Base-by-base conservation (phyloP, 2,113 vertebrate genomes). In the Heterotis niloticus region DNA sequence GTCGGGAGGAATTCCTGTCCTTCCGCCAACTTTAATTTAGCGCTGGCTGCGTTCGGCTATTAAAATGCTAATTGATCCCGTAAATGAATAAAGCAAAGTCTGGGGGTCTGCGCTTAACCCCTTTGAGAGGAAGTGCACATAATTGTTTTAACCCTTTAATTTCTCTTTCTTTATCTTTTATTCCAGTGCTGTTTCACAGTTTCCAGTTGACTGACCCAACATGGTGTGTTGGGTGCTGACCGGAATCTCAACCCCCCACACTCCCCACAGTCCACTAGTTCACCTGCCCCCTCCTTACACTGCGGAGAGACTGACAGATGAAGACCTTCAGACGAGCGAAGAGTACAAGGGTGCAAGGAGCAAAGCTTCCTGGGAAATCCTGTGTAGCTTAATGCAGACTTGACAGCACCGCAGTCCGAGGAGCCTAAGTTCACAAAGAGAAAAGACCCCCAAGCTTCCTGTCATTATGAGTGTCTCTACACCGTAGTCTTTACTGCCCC, bases 301-400 rank as follows among this genome's bases (percentile, higher is more conserved):
- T 66, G 59, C 34, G 88, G 88, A 85, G 88, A 83, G 82, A 80
- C 62, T 54, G 65, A 88, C 79, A 83, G 85, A 72, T 79, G 84
- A 78, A 69, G 80, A 83, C 82, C 83, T 90, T 85, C 80, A 81
- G 64, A 73, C 76, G 62, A 82, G 82, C 83, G 86, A 81, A 87
- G 84, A 90, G 84, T 86, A 88, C 81, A 81, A 82, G 26, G 78
- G 76, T 73, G 76, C 75, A 79, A 81, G 81, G 84, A 85, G 81
- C 84, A 80, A 34, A 54, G 71, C 73, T 80, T 75, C 77, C 70
- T 60, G 74, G 64, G 54, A 71, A 70, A 29, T 28, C 70, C 28
- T 77, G 17, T 23, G 5, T 60, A 57, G 60, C 64, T 18, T n/a
- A 57, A 26, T 13, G 18, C n/a, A 54, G 44, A n/a, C 44, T 12